These are phyloP conservation scores for Saimiri boliviensis DNA, from an alignment of 2,113 vertebrate species.

Conservation along the genomic window DNA sequence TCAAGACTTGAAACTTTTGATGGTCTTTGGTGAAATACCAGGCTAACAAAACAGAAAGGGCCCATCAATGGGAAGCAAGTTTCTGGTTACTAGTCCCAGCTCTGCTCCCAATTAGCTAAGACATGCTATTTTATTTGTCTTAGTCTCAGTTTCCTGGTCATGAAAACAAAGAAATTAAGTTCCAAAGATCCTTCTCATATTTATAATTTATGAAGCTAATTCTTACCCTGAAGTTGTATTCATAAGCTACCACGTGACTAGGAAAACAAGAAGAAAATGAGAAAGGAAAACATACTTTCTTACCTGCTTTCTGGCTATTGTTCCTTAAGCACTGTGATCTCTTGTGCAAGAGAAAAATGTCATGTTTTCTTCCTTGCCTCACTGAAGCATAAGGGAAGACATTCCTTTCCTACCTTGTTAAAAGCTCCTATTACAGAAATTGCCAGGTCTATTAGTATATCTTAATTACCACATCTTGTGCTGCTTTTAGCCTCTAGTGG, in stretches of 20 bases:
- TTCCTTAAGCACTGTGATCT: neutral
- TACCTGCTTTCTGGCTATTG: neutral
- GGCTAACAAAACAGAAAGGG: neutral
- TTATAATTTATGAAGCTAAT: neutral
- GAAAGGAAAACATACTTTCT: neutral
- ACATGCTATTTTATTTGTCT: neutral
- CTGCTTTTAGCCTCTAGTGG: conserved; percentile 78
- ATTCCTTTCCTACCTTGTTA: conserved; percentile 77
- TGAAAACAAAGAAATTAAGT: neutral
- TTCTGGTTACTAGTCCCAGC: neutral
- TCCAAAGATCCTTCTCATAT: neutral
- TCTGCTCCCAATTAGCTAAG: neutral
- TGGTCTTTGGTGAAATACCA: neutral
- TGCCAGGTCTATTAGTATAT: conserved; percentile 80
- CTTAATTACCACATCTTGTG: conserved; percentile 79
- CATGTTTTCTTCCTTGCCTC: conserved; percentile 41
- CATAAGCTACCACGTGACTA: neutral
- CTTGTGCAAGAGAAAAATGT: neutral
- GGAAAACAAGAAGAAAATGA: neutral
- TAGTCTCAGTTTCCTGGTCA: neutral
- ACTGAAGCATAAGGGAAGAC: neutral
- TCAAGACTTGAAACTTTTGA: neutral
- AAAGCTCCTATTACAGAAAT: conserved; percentile 80
- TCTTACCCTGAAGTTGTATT: neutral
- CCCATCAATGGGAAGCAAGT: neutral